Base-by-base conservation (phyloP, 2,888 invertebrate species). In the Nemurella pictetii region DNA sequence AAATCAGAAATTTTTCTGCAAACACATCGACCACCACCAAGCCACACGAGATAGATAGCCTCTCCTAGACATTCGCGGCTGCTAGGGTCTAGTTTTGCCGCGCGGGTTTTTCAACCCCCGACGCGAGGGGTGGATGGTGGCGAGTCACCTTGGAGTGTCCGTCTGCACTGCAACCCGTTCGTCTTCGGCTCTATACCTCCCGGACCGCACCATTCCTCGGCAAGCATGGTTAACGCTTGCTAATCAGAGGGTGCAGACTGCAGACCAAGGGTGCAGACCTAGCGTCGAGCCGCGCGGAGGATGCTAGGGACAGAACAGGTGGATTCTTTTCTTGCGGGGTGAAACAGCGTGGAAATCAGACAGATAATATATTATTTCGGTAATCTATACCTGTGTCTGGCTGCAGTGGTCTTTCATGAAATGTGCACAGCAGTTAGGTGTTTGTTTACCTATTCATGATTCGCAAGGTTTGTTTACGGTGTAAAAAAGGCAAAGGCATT, bases 61-160 rank as follows among this genome's bases (percentile, higher is more conserved):
- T n/a, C n/a, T n/a, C n/a, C n/a, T n/a, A n/a, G n/a, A n/a, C n/a
- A n/a, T n/a, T n/a, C n/a, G n/a, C n/a, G n/a, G n/a, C n/a, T n/a
- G n/a, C n/a, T n/a, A n/a, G n/a, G n/a, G n/a, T n/a, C n/a, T n/a
- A n/a, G n/a, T n/a, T n/a, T 3, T 20, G 12, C 5, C 55, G 55
- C 55, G 55, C 55, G 3, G 75, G 12, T 75, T 75, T n/a, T n/a
- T 15, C 75, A 5, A 75, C 75, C 75, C 27, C 28, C 75, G 4
- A n/a, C 0, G 75, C 30, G 78, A 2, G 26, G 78, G 2, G 20
- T 0, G 5, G 78, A n/a, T 30, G 78, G 78, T 30, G 4, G 78
- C 27, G 30, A 30, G 5, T 78, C 30, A 74, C 74, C 28, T 78
- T 78, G 78, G 78, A 78, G 28, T 78, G 78, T 78, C 78, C 78